Conservation (phyloP, 2,888 invertebrate species). For the Drosophila kambysellisi region DNA sequence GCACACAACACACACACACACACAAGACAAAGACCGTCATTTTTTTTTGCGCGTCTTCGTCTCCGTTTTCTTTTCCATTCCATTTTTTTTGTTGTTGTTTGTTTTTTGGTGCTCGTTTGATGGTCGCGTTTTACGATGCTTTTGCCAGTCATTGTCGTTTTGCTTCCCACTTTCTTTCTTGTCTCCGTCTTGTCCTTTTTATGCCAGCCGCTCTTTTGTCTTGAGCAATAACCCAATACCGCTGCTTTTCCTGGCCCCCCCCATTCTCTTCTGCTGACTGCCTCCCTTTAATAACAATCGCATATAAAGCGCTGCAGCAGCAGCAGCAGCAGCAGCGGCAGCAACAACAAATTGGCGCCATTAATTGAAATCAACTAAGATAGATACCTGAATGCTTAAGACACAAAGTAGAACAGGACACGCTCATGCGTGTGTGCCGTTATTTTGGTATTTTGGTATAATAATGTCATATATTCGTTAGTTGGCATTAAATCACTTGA, state of each 20-base stretch:
- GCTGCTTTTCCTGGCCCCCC: background rate
- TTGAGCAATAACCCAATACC: constrained; percentile 13
- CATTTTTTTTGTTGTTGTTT: constrained; percentile 14
- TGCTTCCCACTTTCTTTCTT: constrained; percentile 48
- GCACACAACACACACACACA: constrained; percentile 6
- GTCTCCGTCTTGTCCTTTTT: constrained; percentile 26
- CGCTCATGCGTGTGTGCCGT: constrained; percentile 25
- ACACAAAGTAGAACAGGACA: background rate
- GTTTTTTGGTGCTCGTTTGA: constrained; percentile 50
- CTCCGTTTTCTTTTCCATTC: constrained; percentile 29
- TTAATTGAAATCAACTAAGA: constrained; percentile 74
- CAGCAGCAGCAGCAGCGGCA: constrained; percentile 55
- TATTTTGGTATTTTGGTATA: background rate
- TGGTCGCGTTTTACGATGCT: constrained; percentile 60
- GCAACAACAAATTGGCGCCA: constrained; percentile 75
- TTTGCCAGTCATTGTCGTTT: constrained; percentile 59
- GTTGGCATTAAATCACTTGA: constrained; percentile 28
- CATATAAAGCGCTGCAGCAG: constrained; percentile 42
- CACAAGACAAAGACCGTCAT: constrained; percentile 21
- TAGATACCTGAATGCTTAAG: constrained; percentile 45
- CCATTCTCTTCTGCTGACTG: background rate
- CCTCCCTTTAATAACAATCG: constrained; percentile 23
- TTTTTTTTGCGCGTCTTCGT: constrained; percentile 39
- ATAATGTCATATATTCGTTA: constrained; percentile 20
- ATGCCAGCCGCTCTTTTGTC: constrained; percentile 27